phyloP scores from a whole-genome alignment of 2,113 vertebrate genomes.

The Amphiprion percula region DNA sequence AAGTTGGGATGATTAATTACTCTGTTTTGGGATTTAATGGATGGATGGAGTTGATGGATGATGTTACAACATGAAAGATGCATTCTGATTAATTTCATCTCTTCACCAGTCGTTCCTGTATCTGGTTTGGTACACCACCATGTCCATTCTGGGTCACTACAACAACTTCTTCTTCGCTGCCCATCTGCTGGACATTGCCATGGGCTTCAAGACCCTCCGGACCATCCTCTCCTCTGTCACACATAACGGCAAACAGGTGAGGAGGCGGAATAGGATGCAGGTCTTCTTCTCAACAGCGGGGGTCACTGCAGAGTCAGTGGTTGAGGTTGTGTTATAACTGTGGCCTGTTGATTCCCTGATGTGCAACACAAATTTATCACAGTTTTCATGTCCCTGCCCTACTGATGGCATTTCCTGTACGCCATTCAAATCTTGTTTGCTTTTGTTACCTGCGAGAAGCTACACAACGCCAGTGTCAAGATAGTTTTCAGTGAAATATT shows the following conservation, averaged over 20 bases:
- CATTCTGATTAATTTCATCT: slow-evolving; percentile 30
- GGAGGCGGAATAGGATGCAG: slow-evolving; percentile 30
- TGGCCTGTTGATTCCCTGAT: background rate
- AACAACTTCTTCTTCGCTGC: slow-evolving; percentile 99
- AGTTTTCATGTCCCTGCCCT: background rate
- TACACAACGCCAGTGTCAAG: background rate
- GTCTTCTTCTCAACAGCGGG: slow-evolving; percentile 43
- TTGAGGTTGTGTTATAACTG: background rate
- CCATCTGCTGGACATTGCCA: slow-evolving; percentile 96
- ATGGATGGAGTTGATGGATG: background rate
- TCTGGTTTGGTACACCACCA: slow-evolving; percentile 97
- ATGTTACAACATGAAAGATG: background rate
- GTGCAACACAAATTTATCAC: slow-evolving; percentile 14
- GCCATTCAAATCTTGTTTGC: background rate
- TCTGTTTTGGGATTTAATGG: background rate
- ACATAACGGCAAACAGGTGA: slow-evolving; percentile 98
- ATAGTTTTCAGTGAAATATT: background rate
- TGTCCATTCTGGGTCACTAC: slow-evolving; percentile 98
- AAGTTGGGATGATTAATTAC: background rate
- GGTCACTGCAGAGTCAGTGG: slow-evolving; percentile 43
- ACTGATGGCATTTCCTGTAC: slow-evolving; percentile 24
- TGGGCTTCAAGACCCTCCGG: slow-evolving; percentile 98
- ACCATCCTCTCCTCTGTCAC: slow-evolving; percentile 98
- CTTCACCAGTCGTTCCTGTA: slow-evolving; percentile 93
- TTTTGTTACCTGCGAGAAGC: background rate